Conservation (phyloP, 2,888 invertebrate genomes). For the Harpagoxenus sublaevis region DNA sequence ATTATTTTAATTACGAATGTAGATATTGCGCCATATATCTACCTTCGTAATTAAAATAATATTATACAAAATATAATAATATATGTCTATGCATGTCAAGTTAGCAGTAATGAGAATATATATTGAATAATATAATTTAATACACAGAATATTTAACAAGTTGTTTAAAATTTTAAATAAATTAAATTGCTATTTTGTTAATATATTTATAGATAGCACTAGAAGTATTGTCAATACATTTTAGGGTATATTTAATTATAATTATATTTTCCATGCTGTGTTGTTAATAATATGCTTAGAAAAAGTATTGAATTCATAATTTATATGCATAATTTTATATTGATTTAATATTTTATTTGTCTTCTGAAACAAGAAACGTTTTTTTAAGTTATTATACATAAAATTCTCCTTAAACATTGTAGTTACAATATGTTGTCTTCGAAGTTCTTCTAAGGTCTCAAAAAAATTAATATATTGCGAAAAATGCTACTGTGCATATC, state of each 20-base stretch:
- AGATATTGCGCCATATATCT: no score
- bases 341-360: not conserved
- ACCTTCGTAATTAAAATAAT: not conserved
- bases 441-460: not conserved
- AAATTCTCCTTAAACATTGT: not conserved
- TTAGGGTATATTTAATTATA: not conserved
- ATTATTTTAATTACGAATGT: no score
- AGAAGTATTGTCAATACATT: not conserved
- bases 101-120: not conserved
- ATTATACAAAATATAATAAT: not conserved
- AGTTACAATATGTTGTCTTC: not conserved
- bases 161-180: not conserved
- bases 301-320: not conserved
- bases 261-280: not conserved
- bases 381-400: not conserved
- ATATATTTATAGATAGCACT: not conserved
- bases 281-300: not conserved
- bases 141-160: not conserved
- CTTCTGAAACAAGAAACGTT: not conserved
- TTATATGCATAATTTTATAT: not conserved
- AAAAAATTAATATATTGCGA: not conserved
- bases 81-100: not conserved
- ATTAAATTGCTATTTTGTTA: not conserved
- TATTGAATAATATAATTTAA: conserved; percentile 7
- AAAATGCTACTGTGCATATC: not conserved